Evolutionary conservation across 1,140 invertebrate species (phyloP).

Genomic region (Goniozus legneri): DNA sequence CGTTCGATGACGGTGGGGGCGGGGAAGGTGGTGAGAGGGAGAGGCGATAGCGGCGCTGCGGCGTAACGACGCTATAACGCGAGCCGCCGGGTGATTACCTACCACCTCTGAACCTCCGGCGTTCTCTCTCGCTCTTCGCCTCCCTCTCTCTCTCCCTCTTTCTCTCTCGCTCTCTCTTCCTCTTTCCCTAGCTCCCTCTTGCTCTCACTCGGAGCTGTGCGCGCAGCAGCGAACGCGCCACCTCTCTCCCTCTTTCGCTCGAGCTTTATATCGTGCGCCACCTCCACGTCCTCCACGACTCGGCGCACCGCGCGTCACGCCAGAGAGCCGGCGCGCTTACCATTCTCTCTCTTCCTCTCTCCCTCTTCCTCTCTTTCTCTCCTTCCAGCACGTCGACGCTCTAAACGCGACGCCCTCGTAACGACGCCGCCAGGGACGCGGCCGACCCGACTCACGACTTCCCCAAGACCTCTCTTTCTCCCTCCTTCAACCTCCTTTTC

Average conservation of each 20-base stretch:
- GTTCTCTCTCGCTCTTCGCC: conserved; percentile 18
- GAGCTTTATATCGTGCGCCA: conserved; percentile 5
- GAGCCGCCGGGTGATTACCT: conserved; percentile 48
- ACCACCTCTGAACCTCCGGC: conserved; percentile 32
- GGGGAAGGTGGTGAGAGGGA: conserved; percentile 15
- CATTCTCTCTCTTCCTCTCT: conserved; percentile 2
- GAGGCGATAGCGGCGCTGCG: conserved; percentile 38
- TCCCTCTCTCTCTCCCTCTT: conserved; percentile 4
- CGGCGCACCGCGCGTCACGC: conserved; percentile 14
- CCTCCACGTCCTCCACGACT: conserved; percentile 10
- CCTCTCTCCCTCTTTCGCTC: conserved; percentile 3
- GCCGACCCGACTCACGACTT: conserved; percentile 8
- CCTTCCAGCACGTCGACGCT: conserved; percentile 17
- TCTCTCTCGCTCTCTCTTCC: conserved; percentile 10
- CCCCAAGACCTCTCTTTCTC: conserved; percentile 7
- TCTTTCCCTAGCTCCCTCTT: conserved; percentile 1
- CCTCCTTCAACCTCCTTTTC: not conserved
- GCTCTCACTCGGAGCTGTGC: too few relatives aligned
- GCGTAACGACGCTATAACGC: conserved; percentile 50
- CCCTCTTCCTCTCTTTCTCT: not conserved
- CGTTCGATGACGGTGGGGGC: conserved; percentile 8
- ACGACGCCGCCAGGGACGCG: conserved; percentile 1
- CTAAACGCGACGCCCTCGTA: conserved; percentile 14
- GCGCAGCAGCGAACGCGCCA: too few relatives aligned
- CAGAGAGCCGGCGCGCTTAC: conserved; percentile 12